Conservation (phyloP, 2,113 vertebrate species). For the Arenaria interpres region DNA sequence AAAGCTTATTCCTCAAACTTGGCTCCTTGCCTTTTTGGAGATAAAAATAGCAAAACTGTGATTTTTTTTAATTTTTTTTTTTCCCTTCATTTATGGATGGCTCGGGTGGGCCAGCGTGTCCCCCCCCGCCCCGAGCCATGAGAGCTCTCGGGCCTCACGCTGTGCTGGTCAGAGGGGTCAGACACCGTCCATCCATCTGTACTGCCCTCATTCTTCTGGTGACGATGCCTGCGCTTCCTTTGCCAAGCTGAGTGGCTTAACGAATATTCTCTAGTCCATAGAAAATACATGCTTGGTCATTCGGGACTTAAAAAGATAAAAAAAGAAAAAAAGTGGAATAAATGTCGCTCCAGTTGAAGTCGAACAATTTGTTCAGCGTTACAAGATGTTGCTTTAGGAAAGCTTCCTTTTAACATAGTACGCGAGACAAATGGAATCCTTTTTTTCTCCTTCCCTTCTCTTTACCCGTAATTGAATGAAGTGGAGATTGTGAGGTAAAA, state of each 20-base stretch:
- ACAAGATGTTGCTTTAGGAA: conserved; percentile 29
- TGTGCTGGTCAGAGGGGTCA: background rate
- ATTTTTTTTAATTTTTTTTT: background rate
- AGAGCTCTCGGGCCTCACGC: background rate
- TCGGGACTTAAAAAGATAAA: background rate
- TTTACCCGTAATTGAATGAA: conserved; percentile 47
- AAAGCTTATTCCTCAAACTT: background rate
- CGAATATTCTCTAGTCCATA: background rate
- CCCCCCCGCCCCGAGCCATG: background rate
- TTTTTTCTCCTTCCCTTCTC: conserved; percentile 39
- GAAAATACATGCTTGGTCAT: background rate
- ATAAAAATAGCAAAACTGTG: background rate
- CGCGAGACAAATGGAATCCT: background rate
- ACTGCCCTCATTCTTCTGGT: background rate
- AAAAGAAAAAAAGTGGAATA: background rate
- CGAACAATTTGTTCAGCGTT: conserved; percentile 11
- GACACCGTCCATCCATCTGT: background rate
- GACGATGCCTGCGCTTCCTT: background rate
- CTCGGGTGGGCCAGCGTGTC: background rate
- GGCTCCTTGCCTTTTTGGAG: background rate
- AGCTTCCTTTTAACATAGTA: conserved; percentile 4
- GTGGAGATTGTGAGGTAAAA: conserved; percentile 46
- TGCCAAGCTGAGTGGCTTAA: background rate
- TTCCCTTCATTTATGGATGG: background rate
- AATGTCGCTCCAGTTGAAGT: background rate